Conservation (phyloP, 1,140 invertebrate genomes). For the Papilio polyxenes region DNA sequence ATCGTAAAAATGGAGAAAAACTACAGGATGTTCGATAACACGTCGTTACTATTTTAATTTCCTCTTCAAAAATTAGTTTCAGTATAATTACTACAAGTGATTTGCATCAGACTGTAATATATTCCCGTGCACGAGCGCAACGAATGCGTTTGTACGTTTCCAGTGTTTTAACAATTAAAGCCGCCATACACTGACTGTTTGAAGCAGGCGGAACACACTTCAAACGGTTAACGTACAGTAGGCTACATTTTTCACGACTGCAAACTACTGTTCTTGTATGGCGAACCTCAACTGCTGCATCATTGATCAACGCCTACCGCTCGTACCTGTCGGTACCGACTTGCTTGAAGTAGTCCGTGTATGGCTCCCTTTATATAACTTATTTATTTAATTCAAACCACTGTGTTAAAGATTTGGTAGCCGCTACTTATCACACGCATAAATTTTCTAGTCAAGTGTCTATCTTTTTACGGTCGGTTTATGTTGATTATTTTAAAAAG, state of each 20-base stretch:
- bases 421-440: conserved; percentile 1
- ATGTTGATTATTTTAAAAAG: conserved; percentile 20
- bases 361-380: background rate
- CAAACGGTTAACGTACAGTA: background rate
- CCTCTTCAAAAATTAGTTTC: conserved; percentile 32
- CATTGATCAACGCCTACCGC: too few species aligned
- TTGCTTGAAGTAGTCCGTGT: background rate
- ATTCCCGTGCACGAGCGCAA: conserved; percentile 28
- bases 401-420: background rate
- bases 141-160: conserved; percentile 6
- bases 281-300: background rate
- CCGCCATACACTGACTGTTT: background rate
- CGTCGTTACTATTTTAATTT: conserved; percentile 26
- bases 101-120: conserved; percentile 37
- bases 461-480: conserved; percentile 4
- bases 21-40: background rate
- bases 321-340: background rate
- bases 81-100: conserved; percentile 29
- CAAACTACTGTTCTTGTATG: background rate
- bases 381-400: background rate
- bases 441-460: conserved; percentile 2
- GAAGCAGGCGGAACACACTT: background rate
- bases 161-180: conserved; percentile 15
- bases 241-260: background rate
- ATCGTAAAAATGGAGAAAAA: background rate